Evolutionary conservation across 2,888 invertebrate genomes (phyloP).

Genomic region (Oscheius sp.): DNA sequence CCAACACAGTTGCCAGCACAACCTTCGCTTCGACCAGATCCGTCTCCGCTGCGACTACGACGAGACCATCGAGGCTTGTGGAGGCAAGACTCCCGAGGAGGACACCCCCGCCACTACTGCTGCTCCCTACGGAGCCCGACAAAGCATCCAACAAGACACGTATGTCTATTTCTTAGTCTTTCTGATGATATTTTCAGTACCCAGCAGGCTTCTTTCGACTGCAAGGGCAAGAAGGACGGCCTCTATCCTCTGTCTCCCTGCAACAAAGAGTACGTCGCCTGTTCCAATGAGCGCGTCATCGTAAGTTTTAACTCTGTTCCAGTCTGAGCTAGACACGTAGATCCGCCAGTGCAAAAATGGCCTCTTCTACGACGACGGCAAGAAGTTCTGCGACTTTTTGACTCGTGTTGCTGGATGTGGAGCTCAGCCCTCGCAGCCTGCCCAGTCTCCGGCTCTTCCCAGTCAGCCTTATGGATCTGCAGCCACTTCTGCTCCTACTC

Average conservation of each 20-base stretch:
- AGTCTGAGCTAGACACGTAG: not conserved
- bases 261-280: not conserved
- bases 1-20: constrained; percentile 44
- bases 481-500: not conserved
- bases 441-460: constrained; percentile 9
- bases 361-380: constrained; percentile 16
- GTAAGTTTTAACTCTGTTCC: not conserved
- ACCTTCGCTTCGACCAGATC: constrained; percentile 43
- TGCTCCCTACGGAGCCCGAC: not conserved
- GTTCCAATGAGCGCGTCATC: not conserved
- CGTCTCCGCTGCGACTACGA: constrained; percentile 41
- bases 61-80: constrained; percentile 44
- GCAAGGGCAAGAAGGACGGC: constrained; percentile 17
- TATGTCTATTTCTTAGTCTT: not conserved
- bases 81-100: constrained; percentile 9
- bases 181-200: not conserved
- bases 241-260: constrained; percentile 22
- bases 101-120: constrained; percentile 3
- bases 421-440: not conserved
- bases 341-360: not conserved
- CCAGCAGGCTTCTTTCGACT: not conserved
- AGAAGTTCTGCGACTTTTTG: constrained; percentile 11
- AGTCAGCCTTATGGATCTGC: not conserved
- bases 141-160: not conserved
- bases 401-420: not conserved